A percentile compares a stretch with the other conserved stretches of the same genome.
Evolutionary conservation across 2,888 invertebrate species (phyloP).

Genomic region (Caradrina kadenii): DNA sequence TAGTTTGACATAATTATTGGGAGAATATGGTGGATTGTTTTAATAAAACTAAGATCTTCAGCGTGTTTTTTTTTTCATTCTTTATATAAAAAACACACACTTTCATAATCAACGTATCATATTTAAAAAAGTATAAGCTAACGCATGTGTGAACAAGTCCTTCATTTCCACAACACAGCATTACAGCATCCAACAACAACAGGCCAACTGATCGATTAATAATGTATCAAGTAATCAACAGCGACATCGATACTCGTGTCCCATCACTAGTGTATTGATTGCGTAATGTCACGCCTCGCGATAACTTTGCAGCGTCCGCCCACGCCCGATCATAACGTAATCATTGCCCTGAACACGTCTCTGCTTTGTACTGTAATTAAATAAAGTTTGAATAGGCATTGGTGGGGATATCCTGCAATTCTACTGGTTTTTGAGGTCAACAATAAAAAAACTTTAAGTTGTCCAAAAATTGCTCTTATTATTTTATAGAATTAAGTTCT

Average conservation of each 20-base stretch:
- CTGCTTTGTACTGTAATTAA: slow-evolving; percentile 31
- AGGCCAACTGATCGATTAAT: background rate
- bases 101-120: too few relatives aligned
- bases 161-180: background rate
- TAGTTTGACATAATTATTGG: too few relatives aligned
- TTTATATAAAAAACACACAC: too few relatives aligned
- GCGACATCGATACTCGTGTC: slow-evolving; percentile 49
- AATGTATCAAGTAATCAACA: slow-evolving; percentile 14
- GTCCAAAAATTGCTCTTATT: background rate
- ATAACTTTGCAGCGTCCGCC: slow-evolving; percentile 78
- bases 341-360: slow-evolving; percentile 40
- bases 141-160: background rate
- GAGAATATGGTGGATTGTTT: too few relatives aligned
- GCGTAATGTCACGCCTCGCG: slow-evolving; percentile 67
- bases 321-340: slow-evolving; percentile 69
- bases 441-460: background rate
- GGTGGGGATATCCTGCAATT: background rate
- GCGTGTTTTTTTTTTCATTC: too few relatives aligned
- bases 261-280: slow-evolving; percentile 62
- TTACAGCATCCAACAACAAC: background rate
- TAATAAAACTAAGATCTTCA: too few relatives aligned
- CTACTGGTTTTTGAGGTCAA: background rate
- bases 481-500: too few relatives aligned
- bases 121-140: too few relatives aligned
- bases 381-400: slow-evolving; percentile 9